Percentiles rank a stretch among this genome's conserved stretches.
phyloP scores from a whole-genome alignment of 2,888 invertebrate genomes.

The Brachypalpus laphriformis region DNA sequence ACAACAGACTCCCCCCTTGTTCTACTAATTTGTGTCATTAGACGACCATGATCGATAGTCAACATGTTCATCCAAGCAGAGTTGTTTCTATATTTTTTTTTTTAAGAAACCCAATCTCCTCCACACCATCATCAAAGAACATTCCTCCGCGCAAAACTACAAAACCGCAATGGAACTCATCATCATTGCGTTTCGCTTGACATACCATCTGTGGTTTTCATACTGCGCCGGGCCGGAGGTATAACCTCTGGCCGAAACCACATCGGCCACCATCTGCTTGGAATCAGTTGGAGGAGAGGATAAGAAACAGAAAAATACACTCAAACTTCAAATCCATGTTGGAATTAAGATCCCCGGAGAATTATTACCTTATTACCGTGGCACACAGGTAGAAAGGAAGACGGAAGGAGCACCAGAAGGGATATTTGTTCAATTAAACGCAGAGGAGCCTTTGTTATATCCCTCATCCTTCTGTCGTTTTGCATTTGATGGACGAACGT shows the following conservation, averaged over 20 bases:
- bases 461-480: constrained; percentile 56
- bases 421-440: constrained; percentile 72
- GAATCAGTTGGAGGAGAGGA: constrained; percentile 39
- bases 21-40: constrained; percentile 39
- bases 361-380: constrained; percentile 57
- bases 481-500: constrained; percentile 61
- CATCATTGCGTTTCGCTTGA: constrained; percentile 58
- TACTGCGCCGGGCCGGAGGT: not conserved
- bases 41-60: constrained; percentile 40
- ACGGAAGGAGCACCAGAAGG: not conserved
- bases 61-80: constrained; percentile 30
- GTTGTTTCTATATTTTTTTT: not conserved
- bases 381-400: constrained; percentile 36
- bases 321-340: constrained; percentile 34
- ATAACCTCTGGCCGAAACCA: constrained; percentile 37
- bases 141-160: constrained; percentile 69
- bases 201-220: constrained; percentile 66
- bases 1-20: constrained; percentile 46
- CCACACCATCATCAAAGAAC: constrained; percentile 60
- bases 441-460: constrained; percentile 29
- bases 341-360: constrained; percentile 62
- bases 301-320: constrained; percentile 59
- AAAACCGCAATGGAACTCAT: constrained; percentile 68
- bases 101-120: constrained; percentile 48
- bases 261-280: constrained; percentile 61